phyloP scores from a whole-genome alignment of 2,113 vertebrate genomes.

The Melanotaenia duboulayi region DNA sequence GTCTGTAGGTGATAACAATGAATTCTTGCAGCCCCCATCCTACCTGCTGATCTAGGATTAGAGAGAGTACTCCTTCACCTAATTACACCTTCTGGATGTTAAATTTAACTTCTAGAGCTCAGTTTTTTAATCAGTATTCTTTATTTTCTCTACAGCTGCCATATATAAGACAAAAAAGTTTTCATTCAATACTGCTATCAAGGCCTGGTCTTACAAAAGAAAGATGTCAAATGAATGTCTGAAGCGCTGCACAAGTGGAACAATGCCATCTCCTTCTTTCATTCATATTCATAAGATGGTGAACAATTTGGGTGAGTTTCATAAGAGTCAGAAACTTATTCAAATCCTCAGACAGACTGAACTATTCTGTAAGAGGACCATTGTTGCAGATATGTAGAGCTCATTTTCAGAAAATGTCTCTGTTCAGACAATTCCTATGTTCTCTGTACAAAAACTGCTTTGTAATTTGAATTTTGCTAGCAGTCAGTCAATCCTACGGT shows the following conservation, averaged over 20 bases:
- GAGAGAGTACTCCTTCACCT: background rate
- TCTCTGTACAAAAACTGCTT: slow-evolving; percentile 19
- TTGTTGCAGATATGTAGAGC: too few species aligned
- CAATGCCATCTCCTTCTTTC: slow-evolving; percentile 35
- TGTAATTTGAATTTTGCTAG: slow-evolving; percentile 1
- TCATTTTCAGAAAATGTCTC: too few species aligned
- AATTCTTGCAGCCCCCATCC: slow-evolving; percentile 11
- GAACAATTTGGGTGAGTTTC: slow-evolving; percentile 49
- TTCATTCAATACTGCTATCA: slow-evolving; percentile 11
- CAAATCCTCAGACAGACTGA: too few species aligned
- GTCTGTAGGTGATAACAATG: background rate
- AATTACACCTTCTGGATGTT: background rate
- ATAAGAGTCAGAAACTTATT: slow-evolving; percentile 24
- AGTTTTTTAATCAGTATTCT: background rate
- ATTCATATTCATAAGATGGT: slow-evolving; percentile 60
- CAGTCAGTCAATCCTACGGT: background rate
- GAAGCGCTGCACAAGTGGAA: slow-evolving; percentile 22
- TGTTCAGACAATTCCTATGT: background rate
- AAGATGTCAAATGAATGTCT: slow-evolving; percentile 17
- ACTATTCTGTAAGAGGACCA: too few species aligned
- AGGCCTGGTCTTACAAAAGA: background rate
- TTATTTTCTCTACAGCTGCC: background rate
- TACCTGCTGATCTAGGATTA: background rate
- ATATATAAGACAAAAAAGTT: slow-evolving; percentile 14
- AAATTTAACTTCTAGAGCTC: slow-evolving; percentile 1